Evolutionary conservation across 2,888 invertebrate species (phyloP).

Genomic region (Rotaria sp.): DNA sequence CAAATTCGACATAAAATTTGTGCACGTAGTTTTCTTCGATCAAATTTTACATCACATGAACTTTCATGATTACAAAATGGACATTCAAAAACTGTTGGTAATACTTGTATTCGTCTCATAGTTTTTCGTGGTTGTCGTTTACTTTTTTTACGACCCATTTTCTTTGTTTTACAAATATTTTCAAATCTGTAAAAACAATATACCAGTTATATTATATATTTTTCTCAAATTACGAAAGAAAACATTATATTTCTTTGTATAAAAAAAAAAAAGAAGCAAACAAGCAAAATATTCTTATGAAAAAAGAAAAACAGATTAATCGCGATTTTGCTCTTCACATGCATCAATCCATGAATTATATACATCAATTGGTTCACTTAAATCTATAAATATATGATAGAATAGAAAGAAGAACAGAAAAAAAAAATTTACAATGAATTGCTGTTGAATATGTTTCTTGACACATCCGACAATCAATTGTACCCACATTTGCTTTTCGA

Average conservation of each 20-base stretch:
- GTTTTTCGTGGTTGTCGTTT: constrained; percentile 58
- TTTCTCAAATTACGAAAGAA: background rate
- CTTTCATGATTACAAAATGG: constrained; percentile 99
- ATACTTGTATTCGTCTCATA: constrained; percentile 85
- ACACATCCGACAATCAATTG: constrained; percentile 88
- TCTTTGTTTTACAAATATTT: no score
- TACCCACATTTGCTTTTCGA: constrained; percentile 81
- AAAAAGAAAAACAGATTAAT: background rate
- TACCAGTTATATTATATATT: background rate
- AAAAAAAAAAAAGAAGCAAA: background rate
- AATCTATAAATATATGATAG: constrained; percentile 52
- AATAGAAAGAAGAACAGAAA: constrained; percentile 31
- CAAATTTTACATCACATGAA: constrained; percentile 98
- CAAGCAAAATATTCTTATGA: background rate
- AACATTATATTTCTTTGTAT: background rate
- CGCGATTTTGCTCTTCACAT: constrained; percentile 64
- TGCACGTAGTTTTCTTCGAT: constrained; percentile 84
- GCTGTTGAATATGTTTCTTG: constrained; percentile 90
- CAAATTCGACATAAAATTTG: constrained; percentile 89
- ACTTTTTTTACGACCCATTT: constrained; percentile 10
- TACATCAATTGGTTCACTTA: constrained; percentile 94
- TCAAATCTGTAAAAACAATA: background rate
- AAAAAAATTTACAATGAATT: constrained; percentile 68
- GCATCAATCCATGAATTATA: constrained; percentile 99
- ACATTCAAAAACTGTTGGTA: constrained; percentile 92